Evolutionary conservation across 2,888 invertebrate species (phyloP), one percentile per base, ranked within the genome.

Genomic region (Drosophila lacicola): DNA sequence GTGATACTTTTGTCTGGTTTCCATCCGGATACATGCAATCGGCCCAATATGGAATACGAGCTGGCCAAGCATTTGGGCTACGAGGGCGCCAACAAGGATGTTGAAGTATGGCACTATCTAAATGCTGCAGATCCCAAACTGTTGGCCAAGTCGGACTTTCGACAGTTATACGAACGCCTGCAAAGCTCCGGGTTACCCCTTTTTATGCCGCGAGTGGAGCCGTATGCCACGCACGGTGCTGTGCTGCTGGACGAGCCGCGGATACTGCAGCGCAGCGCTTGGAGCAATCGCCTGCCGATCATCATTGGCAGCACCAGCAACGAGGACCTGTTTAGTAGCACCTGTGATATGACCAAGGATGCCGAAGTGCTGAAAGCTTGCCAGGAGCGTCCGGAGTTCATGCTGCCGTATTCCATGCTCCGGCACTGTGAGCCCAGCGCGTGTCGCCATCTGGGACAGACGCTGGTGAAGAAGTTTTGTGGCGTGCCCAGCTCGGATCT

Each of bases 241-340:
- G 61, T 91, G 3, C 71, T 92, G 3, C 66, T 84, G 2, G 76
- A 78, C 8, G 74, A 87, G n/a, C 91, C 92, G 0, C 47, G 74
- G 9, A 68, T 80, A 14, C 70, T 91, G 66, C 74, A 88, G 47
- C 79, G 76, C 10, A 85, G 53, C 1, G 71, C 90, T 0, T 92
- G 92, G 92, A 82, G 90, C 36, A 90, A 90, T 45, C 70, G 73
- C 1, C 82, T 92, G 25, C 92, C 92, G 0, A 21, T 92, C 4
- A 80, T 92, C 21, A 41, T 91, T 41, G 92, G 92, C 3, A 78
- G 68, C n/a, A 90, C 81, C 33, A 90, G 91, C 4, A 75, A 68
- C 8, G 92, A 92, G 55, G 90, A 90, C 4, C 41, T 63, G 0
- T 0, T 0, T 0, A 10, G 0, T 50, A 19, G 19, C n/a, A 3